A percentile compares a stretch with the other conserved stretches of the same genome.
Conservation (phyloP, 2,888 invertebrate species). For the Elmis aenea region DNA sequence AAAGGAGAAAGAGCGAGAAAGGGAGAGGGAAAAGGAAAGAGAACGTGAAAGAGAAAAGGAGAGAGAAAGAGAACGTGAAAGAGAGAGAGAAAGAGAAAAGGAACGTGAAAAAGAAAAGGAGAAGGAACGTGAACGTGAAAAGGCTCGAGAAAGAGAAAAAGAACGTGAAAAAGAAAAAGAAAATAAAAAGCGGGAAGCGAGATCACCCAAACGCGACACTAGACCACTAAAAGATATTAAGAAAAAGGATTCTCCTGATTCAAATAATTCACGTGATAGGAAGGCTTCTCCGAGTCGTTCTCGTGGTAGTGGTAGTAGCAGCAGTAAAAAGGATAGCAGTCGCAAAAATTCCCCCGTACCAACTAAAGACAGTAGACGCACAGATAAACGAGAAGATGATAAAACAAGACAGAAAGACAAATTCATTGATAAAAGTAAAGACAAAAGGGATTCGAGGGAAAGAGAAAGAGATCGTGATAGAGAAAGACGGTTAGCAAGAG, state of each 20-base stretch:
- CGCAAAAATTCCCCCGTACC: constrained; percentile 42
- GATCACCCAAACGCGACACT: constrained; percentile 42
- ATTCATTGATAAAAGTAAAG: constrained; percentile 38
- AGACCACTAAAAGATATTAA: constrained; percentile 35
- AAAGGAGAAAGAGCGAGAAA: constrained; percentile 47
- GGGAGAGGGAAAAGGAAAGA: constrained; percentile 44
- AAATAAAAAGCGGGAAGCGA: constrained; percentile 32
- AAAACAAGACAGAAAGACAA: constrained; percentile 37
- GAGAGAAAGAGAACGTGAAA: constrained; percentile 42
- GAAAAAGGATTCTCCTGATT: constrained; percentile 45
- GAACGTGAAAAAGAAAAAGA: constrained; percentile 30
- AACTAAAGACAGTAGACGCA: constrained; percentile 47
- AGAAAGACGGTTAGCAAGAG: constrained; percentile 48
- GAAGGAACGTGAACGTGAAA: constrained; percentile 33
- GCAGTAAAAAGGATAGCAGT: constrained; percentile 32
- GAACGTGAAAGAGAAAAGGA: constrained; percentile 42
- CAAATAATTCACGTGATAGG: constrained; percentile 41
- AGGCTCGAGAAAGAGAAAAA: constrained; percentile 33
- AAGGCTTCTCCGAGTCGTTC: constrained; percentile 37
- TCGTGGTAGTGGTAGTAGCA: constrained; percentile 32
- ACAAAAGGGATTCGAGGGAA: constrained; percentile 57
- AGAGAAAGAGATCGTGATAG: constrained; percentile 54
- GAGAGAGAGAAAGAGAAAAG: constrained; percentile 52
- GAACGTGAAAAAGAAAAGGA: constrained; percentile 40
- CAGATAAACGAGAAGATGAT: constrained; percentile 46